phyloP scores from a whole-genome alignment of 2,113 vertebrate species.

The Syngnathoides biaculeatus region DNA sequence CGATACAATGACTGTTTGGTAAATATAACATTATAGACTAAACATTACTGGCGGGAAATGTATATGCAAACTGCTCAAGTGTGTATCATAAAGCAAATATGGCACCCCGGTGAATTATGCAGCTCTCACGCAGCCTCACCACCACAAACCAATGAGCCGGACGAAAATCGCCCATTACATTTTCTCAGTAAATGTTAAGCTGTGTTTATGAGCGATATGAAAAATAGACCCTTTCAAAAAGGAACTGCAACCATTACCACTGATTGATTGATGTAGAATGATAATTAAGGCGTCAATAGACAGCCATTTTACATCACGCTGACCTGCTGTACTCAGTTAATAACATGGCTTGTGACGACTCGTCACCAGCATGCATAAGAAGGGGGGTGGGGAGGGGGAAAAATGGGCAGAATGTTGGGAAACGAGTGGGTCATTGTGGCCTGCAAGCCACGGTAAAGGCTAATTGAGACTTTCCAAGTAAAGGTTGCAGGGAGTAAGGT shows the following conservation, averaged over 20 bases:
- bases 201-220: neutral
- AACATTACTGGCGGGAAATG: no score
- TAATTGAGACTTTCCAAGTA: neutral
- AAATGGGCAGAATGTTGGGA: neutral
- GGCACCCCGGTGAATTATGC: neutral
- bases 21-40: neutral
- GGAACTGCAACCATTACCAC: neutral
- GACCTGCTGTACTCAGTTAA: constrained; percentile 1
- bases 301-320: neutral
- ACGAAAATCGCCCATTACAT: neutral
- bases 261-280: neutral
- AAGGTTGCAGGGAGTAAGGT: neutral
- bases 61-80: no score
- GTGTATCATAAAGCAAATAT: no score
- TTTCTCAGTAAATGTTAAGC: neutral
- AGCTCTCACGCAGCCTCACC: neutral
- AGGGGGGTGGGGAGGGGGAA: no score
- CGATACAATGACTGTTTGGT: neutral
- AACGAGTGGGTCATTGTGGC: neutral
- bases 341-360: neutral
- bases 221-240: neutral
- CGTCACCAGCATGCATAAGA: constrained; percentile 1
- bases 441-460: neutral
- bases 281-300: neutral
- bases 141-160: neutral